Conservation (phyloP, 2,113 vertebrate genomes). For the Motacilla tschutschensis region DNA sequence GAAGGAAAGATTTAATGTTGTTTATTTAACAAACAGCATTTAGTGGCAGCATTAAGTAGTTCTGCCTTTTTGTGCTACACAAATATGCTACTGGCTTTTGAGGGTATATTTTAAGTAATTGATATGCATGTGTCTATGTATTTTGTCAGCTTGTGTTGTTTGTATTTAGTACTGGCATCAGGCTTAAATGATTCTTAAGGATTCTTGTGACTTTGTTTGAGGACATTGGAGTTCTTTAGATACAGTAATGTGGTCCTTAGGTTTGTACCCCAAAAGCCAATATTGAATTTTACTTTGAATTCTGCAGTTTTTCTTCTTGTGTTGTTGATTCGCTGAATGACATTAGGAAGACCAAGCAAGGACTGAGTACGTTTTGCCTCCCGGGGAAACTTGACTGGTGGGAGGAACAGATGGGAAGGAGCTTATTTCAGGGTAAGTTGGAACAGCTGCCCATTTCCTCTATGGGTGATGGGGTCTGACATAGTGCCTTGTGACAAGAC, state of each 20-base stretch:
- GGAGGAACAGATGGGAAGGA: not conserved
- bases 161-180: not conserved
- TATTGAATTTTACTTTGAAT: conserved; percentile 26
- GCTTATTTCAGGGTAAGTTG: not conserved
- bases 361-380: not conserved
- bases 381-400: not conserved
- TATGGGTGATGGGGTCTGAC: not conserved
- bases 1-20: not conserved
- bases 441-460: not conserved
- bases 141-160: not conserved
- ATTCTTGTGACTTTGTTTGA: not conserved
- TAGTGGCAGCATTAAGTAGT: not conserved
- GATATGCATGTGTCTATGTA: not conserved
- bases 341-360: not conserved
- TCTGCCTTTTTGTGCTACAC: not conserved
- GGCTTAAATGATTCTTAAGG: not conserved
- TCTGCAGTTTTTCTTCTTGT: not conserved
- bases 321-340: not conserved
- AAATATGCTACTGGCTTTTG: not conserved
- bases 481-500: not conserved
- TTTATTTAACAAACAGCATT: not conserved
- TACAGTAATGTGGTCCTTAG: not conserved
- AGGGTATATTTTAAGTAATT: not conserved
- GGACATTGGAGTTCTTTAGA: not conserved
- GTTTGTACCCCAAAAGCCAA: not conserved